A percentile compares a stretch with the other conserved stretches of the same genome.
Evolutionary conservation across 2,113 vertebrate species (phyloP).

Genomic region (Agapornis roseicollis): DNA sequence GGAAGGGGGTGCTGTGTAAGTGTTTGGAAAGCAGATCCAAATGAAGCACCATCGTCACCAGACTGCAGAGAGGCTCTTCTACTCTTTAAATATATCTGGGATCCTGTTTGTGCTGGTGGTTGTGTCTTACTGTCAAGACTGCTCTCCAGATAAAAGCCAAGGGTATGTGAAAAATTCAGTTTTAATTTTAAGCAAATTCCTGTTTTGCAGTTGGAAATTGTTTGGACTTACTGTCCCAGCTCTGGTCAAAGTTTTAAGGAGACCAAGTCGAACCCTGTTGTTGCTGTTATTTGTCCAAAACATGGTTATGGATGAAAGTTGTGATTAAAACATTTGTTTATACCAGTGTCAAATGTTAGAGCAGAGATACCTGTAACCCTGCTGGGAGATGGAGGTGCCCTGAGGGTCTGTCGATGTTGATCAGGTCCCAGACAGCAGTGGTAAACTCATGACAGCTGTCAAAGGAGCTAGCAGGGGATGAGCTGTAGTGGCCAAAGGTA

Average conservation of each 20-base stretch:
- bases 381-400: background rate
- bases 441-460: background rate
- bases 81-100: slow-evolving; percentile 14
- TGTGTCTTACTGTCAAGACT: slow-evolving; percentile 25
- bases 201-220: background rate
- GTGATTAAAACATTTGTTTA: background rate
- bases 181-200: slow-evolving; percentile 14
- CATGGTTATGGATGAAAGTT: background rate
- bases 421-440: background rate
- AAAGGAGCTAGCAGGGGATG: background rate
- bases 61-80: slow-evolving; percentile 9
- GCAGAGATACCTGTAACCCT: background rate
- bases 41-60: background rate
- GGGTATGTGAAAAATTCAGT: slow-evolving; percentile 26
- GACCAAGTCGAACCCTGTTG: background rate
- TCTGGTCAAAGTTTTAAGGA: background rate
- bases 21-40: slow-evolving; percentile 55
- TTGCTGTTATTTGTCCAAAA: background rate
- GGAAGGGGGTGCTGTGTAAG: slow-evolving; percentile 49
- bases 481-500: background rate
- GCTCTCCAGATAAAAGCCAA: slow-evolving; percentile 39
- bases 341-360: background rate
- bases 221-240: background rate
- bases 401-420: background rate
- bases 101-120: slow-evolving; percentile 30